Base-by-base conservation (phyloP, 1,140 invertebrate species). In the Pectinophora gossypiella region DNA sequence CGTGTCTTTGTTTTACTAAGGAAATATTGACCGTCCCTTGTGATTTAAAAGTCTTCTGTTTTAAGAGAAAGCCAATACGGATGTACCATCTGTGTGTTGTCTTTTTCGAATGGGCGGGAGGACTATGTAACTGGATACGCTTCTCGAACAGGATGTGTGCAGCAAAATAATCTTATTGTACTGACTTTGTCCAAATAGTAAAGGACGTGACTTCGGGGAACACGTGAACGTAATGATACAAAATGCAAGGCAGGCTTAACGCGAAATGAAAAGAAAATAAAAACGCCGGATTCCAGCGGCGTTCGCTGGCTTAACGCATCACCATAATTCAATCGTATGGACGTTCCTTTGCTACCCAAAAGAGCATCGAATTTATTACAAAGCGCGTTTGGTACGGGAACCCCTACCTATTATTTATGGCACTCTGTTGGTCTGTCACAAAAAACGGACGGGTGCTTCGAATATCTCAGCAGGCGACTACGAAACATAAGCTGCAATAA, bases 391-490 rank as follows among this genome's bases (percentile, higher is more conserved):
- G 59, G 71, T 68, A 68, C 71, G 73, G 62, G 71, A 72, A 78
- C 81, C 81, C 83, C 78, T 82, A 76, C 78, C 81, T 87, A 85
- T 87, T 87, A 87, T 87, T 87, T 87, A 87, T 87, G 84, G 84
- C 75, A 79, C 64, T 85, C 76, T 68, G 72, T 85, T 83, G 74
- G 76, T 81, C 80, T 87, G 81, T 85, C 79, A 84, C 76, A 85
- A 85, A 87, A 86, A 87, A 87, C 64, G 65, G 78, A 72, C 81
- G 78, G 79, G 76, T 85, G 81, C 74, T 55, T 73, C 74, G 73
- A 82, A 84, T 80, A 75, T 76, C 84, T 79, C 84, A 87, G 80
- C 84, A 71, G 84, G 84, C 80, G 75, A 67, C 76, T 76, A 55
- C 67, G 60, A 75, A 76, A 70, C 75, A 69, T 84, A 85, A 85